Evolutionary conservation across 2,797 vertebrate species (phyloP), one percentile per base, ranked within the genome.

Genomic region (Leucoraja ocellata): DNA sequence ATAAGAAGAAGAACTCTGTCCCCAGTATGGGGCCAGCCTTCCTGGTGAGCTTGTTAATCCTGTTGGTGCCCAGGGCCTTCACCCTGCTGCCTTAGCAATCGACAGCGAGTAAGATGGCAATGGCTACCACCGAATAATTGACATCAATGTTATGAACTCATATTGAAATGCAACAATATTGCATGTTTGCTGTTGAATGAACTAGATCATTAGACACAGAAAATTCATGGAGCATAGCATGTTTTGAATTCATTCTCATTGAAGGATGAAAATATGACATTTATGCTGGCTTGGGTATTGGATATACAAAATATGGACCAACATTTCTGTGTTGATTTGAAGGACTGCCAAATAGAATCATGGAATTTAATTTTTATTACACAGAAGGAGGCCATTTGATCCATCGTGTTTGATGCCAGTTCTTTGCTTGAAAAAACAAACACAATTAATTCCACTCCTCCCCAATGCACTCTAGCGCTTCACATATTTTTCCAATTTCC

Each of bases 401-500:
- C 54, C 84, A 65, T 73, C 65, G 4, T 71, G 21, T 39, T 39
- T 71, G 65, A 39, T 32, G 32, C 65, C 65, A 36, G 36, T 16
- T 46, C 18, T 91, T 73, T 46, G 7, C 14, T 36, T 25, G 2
- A 71, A 13, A 16, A 36, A 36, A 23, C 36, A 54, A 54, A 5
- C 32, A 91, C 63, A 84, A 91, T 73, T 63, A 90, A 68, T 21
- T 46, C 18, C 32, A 73, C 65, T 46, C 9, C 18, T 73, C 32
- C 16, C 21, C 18, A 23, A 36, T 4, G 63, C 32, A 36, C 11
- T 91, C 36, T 32, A 7, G 16, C 1, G 36, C 2, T 91, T 68
- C 32, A 71, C 36, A 73, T 73, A 91, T 46, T 71, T 91, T 68
- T 90, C n/a, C 28, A 88, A 68, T 88, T 88, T 86, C 18, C 46